phyloP scores from a whole-genome alignment of 2,113 vertebrate genomes.

The Coregonus clupeaformis region DNA sequence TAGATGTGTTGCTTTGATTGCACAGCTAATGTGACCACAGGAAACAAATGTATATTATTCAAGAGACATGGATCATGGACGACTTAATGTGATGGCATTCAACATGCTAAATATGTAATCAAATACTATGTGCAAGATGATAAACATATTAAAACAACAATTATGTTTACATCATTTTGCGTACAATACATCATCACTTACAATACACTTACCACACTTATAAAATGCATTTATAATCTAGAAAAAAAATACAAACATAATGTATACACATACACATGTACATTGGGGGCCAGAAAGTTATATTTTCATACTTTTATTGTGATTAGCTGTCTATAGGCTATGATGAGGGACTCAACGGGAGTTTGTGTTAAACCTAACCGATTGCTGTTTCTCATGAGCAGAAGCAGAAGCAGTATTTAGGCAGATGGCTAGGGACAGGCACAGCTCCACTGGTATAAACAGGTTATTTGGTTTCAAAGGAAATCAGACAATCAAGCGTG shows the following conservation, averaged over 20 bases:
- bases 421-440: conserved; percentile 38
- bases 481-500: conserved; percentile 41
- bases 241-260: no score
- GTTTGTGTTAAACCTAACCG: conserved; percentile 15
- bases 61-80: not conserved
- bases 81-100: not conserved
- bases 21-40: not conserved
- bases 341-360: not conserved
- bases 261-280: no score
- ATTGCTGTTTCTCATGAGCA: conserved; percentile 33
- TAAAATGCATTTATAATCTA: no score
- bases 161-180: no score
- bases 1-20: not conserved
- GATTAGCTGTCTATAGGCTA: no score
- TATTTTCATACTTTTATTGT: no score
- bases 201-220: no score
- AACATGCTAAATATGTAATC: not conserved
- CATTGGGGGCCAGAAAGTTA: no score
- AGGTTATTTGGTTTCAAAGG: conserved; percentile 50
- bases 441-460: conserved; percentile 39
- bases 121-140: not conserved
- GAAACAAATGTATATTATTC: not conserved
- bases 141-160: no score
- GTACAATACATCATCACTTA: no score
- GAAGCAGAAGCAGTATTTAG: conserved; percentile 15